phyloP scores from a whole-genome alignment of 2,888 invertebrate genomes.

The Eustalomyia histrio region DNA sequence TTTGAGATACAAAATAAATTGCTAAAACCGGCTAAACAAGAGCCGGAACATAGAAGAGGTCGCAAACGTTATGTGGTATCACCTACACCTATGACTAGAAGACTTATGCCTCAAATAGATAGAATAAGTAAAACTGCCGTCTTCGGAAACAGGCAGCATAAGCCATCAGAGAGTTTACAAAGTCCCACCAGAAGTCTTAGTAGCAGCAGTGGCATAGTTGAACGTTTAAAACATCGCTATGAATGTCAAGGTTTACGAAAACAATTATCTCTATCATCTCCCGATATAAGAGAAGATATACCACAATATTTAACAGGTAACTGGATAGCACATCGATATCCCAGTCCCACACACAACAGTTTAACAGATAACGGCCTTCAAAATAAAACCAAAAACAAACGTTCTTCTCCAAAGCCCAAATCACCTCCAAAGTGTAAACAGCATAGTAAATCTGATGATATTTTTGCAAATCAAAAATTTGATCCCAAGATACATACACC shows the following conservation, averaged over 20 bases:
- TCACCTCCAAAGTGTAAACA: slow-evolving; percentile 8
- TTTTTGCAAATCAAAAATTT: slow-evolving; percentile 84
- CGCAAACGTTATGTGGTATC: slow-evolving; percentile 81
- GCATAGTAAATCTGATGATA: slow-evolving; percentile 76
- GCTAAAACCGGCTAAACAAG: slow-evolving; percentile 68
- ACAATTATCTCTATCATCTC: slow-evolving; percentile 87
- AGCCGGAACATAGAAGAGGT: slow-evolving; percentile 69
- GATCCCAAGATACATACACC: slow-evolving; percentile 89
- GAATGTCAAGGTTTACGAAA: slow-evolving; percentile 62
- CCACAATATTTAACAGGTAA: slow-evolving; percentile 88
- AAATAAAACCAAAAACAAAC: slow-evolving; percentile 22
- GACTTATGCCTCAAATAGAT: slow-evolving; percentile 93
- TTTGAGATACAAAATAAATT: slow-evolving; percentile 80
- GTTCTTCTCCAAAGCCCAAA: slow-evolving; percentile 38
- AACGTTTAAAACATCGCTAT: slow-evolving; percentile 86
- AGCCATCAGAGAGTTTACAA: slow-evolving; percentile 46
- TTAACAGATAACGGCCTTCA: neutral
- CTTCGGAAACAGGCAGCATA: slow-evolving; percentile 72
- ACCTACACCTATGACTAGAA: slow-evolving; percentile 81
- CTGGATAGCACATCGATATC: slow-evolving; percentile 90
- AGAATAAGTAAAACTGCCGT: slow-evolving; percentile 92
- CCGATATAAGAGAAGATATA: slow-evolving; percentile 86
- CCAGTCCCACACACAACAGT: slow-evolving; percentile 84
- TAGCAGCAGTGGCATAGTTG: slow-evolving; percentile 81
- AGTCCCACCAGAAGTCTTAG: slow-evolving; percentile 68